phyloP scores from a whole-genome alignment of 2,113 vertebrate genomes.

The Piprites chloris region DNA sequence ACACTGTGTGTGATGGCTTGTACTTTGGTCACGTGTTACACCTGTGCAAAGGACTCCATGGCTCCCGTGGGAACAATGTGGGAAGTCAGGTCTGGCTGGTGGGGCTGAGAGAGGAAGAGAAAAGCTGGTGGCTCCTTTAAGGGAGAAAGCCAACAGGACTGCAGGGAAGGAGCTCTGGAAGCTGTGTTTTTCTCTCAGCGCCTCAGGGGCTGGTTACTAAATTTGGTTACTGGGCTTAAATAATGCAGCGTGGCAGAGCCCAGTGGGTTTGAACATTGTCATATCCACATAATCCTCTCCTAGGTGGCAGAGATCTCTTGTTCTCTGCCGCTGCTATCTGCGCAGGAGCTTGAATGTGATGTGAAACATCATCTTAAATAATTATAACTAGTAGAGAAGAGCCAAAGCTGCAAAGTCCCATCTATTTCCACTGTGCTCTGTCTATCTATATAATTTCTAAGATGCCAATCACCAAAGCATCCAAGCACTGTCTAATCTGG shows the following conservation, averaged over 20 bases:
- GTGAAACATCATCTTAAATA: slow-evolving; percentile 65
- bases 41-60: background rate
- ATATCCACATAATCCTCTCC: slow-evolving; percentile 55
- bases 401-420: slow-evolving; percentile 56
- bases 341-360: slow-evolving; percentile 50
- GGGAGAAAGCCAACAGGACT: background rate
- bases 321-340: slow-evolving; percentile 18
- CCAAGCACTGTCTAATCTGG: slow-evolving; percentile 25
- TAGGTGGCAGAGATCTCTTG: slow-evolving; percentile 56
- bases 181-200: slow-evolving; percentile 13
- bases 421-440: slow-evolving; percentile 38
- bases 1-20: background rate
- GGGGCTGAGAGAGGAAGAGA: background rate
- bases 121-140: slow-evolving; percentile 32
- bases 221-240: slow-evolving; percentile 69
- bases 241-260: slow-evolving; percentile 66
- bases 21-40: background rate
- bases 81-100: background rate
- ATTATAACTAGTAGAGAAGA: slow-evolving; percentile 61
- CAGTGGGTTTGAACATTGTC: slow-evolving; percentile 65
- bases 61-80: background rate
- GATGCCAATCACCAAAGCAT: slow-evolving; percentile 56
- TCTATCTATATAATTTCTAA: slow-evolving; percentile 53
- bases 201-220: slow-evolving; percentile 65
- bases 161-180: slow-evolving; percentile 51